phyloP scores from a whole-genome alignment of 2,797 vertebrate species.

The Coendou prehensilis region DNA sequence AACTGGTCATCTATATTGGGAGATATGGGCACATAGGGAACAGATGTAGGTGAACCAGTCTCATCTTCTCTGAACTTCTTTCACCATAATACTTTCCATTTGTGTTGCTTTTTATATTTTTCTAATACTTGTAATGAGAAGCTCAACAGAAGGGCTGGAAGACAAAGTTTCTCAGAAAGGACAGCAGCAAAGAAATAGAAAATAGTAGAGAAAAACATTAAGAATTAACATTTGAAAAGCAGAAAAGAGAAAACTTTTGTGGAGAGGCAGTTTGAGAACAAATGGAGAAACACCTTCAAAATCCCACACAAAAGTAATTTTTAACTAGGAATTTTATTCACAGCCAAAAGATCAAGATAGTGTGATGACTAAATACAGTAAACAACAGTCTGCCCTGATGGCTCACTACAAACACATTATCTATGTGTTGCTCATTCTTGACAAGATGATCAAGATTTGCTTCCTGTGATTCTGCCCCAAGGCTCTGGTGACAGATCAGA shows the following conservation, averaged over 20 bases:
- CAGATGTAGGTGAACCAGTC: background rate
- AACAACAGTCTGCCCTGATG: background rate
- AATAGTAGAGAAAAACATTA: background rate
- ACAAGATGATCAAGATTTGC: background rate
- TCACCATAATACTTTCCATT: background rate
- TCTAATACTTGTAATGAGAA: background rate
- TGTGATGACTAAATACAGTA: background rate
- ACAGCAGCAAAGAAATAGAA: background rate
- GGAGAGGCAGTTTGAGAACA: background rate
- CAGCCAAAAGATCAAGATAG: background rate
- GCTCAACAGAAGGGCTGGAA: background rate
- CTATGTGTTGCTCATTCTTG: background rate
- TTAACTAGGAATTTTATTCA: background rate
- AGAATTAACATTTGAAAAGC: slow-evolving; percentile 18
- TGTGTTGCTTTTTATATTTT: background rate
- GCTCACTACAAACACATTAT: background rate
- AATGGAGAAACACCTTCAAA: slow-evolving; percentile 1
- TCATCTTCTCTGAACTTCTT: background rate
- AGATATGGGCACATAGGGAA: background rate
- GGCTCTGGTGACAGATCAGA: background rate
- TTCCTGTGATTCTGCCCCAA: background rate
- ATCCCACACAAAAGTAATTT: background rate
- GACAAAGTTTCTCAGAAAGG: background rate
- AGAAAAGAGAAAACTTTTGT: background rate
- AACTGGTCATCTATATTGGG: background rate